Conservation (phyloP, 2,113 vertebrate species). For the Irena cyanogastra region DNA sequence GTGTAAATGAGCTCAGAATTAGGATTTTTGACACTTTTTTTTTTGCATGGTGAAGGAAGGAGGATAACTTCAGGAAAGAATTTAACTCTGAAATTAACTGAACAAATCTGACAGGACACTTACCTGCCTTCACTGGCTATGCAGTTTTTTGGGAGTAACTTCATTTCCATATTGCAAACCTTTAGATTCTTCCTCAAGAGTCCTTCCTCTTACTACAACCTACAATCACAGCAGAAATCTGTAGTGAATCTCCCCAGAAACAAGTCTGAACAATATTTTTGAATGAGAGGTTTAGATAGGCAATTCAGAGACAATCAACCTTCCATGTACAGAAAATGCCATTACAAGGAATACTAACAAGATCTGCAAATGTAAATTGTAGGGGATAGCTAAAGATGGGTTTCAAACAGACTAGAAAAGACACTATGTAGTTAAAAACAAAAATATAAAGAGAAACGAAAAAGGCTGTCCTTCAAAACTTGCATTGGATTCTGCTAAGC, state of each 20-base stretch:
- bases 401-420: neutral
- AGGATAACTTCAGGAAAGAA: neutral
- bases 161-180: neutral
- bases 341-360: neutral
- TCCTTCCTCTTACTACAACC: neutral
- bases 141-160: neutral
- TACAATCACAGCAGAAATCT: neutral
- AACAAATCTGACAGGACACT: neutral
- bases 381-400: neutral
- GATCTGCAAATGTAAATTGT: neutral
- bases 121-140: neutral
- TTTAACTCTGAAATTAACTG: neutral
- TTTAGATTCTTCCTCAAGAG: neutral
- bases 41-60: neutral
- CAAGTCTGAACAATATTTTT: neutral
- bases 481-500: neutral
- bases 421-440: neutral
- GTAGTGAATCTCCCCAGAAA: neutral
- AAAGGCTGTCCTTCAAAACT: neutral
- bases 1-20: neutral
- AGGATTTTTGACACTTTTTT: neutral
- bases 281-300: neutral
- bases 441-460: neutral
- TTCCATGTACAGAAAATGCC: neutral
- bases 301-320: neutral